Evolutionary conservation across 2,113 vertebrate genomes (phyloP).

Genomic region (Baryphthengus martii): DNA sequence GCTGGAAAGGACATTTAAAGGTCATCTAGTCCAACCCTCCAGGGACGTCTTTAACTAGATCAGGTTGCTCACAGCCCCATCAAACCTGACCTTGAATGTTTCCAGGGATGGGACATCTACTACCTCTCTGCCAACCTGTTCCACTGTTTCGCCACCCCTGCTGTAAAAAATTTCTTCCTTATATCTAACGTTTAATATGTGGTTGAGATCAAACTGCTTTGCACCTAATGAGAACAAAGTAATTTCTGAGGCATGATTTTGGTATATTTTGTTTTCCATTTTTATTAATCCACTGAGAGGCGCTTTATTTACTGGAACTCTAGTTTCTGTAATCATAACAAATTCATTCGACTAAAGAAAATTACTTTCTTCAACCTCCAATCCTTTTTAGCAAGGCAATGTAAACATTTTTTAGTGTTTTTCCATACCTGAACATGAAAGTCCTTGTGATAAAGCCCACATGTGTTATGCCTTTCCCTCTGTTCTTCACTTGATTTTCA

Average conservation of each 20-base stretch:
- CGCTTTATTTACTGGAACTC: not conserved
- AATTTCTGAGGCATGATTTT: not conserved
- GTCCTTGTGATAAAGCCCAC: not conserved
- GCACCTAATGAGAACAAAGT: not conserved
- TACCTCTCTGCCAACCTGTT: not conserved
- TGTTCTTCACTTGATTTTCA: not conserved
- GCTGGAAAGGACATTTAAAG: not conserved
- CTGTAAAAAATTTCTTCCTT: not conserved
- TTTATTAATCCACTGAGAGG: not conserved
- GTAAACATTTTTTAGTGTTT: not conserved
- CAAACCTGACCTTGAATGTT: not conserved
- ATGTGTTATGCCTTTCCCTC: not conserved
- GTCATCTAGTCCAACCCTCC: no score
- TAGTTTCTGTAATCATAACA: not conserved
- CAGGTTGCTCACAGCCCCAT: not conserved
- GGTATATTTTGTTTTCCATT: not conserved
- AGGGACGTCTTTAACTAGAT: not conserved
- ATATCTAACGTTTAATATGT: not conserved
- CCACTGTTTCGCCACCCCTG: not conserved
- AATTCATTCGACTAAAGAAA: not conserved
- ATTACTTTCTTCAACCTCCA: not conserved
- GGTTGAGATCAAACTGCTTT: not conserved
- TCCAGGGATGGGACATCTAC: not conserved
- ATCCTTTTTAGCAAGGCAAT: not conserved
- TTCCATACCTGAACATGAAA: not conserved